Evolutionary conservation across 2,888 invertebrate genomes (phyloP).

Genomic region (Petrolisthes manimaculis): DNA sequence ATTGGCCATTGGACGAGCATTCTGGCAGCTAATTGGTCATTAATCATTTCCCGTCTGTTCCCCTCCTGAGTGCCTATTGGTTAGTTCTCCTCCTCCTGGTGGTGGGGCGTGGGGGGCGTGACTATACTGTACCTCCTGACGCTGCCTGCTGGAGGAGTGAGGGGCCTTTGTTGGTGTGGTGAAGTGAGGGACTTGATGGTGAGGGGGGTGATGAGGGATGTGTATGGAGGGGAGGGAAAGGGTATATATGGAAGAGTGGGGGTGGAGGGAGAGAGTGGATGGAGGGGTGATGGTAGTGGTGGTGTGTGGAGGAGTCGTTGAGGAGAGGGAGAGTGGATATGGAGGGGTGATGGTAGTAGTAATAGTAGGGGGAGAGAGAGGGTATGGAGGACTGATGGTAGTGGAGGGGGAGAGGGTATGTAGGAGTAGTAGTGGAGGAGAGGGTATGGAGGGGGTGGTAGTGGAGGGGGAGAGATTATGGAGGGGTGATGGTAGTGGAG

Average conservation of each 20-base stretch:
- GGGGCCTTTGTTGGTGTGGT: neutral
- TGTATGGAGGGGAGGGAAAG: neutral
- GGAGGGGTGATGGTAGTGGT: neutral
- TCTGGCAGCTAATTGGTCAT: conserved; percentile 53
- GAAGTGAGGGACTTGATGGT: conserved; percentile 9
- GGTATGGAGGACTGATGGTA: neutral
- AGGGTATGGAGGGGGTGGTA: neutral
- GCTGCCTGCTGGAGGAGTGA: neutral
- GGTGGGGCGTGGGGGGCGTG: conserved; percentile 9
- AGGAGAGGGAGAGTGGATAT: neutral
- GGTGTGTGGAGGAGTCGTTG: neutral
- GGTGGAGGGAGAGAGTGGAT: neutral
- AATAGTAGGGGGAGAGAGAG: neutral
- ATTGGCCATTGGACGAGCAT: conserved; percentile 57
- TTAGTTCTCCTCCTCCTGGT: conserved; percentile 32
- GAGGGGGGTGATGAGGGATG: conserved; percentile 10
- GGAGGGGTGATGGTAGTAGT: neutral
- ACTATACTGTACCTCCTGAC: neutral
- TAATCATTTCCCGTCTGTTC: conserved; percentile 54
- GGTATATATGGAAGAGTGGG: neutral
- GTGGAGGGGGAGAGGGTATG: neutral
- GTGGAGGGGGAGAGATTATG: no score
- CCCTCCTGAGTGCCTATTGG: conserved; percentile 53
- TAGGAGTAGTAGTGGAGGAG: neutral
- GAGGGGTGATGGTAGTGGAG: neutral